These are phyloP conservation scores for Habroteleia sp. DNA, from an alignment of 2,888 invertebrate species.

Conservation along the genomic window DNA sequence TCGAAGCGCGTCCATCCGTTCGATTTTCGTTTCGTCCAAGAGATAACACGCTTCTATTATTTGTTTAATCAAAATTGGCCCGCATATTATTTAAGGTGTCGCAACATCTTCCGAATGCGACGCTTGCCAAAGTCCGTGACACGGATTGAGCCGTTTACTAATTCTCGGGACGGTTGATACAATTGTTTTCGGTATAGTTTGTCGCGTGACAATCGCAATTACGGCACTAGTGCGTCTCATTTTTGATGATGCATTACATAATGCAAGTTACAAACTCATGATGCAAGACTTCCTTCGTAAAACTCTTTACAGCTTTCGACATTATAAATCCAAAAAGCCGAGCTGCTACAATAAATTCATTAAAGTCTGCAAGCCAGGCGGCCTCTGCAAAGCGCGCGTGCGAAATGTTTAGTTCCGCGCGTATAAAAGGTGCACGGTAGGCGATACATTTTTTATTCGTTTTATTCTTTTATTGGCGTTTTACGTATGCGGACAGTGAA, in stretches of 20 bases:
- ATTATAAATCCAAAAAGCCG: conserved; percentile 11
- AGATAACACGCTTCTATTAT: conserved; percentile 58
- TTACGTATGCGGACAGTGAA: conserved; percentile 38
- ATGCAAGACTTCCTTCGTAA: conserved; percentile 19
- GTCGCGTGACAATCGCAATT: conserved; percentile 54
- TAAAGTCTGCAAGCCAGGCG: conserved; percentile 3
- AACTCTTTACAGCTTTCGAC: conserved; percentile 2
- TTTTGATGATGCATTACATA: conserved; percentile 21
- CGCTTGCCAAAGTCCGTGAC: conserved; percentile 36
- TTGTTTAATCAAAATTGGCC: conserved; percentile 55
- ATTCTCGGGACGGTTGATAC: conserved; percentile 27
- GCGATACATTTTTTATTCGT: conserved; percentile 31
- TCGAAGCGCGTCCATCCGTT: conserved; percentile 66
- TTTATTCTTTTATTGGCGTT: conserved; percentile 28
- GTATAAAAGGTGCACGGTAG: conserved; percentile 13
- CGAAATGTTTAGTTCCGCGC: conserved; percentile 14
- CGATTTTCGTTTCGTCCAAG: conserved; percentile 50
- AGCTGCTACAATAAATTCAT: conserved; percentile 19
- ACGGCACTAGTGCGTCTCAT: too few relatives aligned
- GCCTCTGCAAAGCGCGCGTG: conserved; percentile 17
- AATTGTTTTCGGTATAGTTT: conserved; percentile 56
- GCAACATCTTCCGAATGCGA: conserved; percentile 30
- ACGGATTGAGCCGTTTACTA: conserved; percentile 17
- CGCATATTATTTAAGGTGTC: too few relatives aligned
- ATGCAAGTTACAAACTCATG: conserved; percentile 5